Percentiles rank a stretch among this genome's conserved stretches.
Conservation (phyloP, 2,113 vertebrate species). For the Morone saxatilis region DNA sequence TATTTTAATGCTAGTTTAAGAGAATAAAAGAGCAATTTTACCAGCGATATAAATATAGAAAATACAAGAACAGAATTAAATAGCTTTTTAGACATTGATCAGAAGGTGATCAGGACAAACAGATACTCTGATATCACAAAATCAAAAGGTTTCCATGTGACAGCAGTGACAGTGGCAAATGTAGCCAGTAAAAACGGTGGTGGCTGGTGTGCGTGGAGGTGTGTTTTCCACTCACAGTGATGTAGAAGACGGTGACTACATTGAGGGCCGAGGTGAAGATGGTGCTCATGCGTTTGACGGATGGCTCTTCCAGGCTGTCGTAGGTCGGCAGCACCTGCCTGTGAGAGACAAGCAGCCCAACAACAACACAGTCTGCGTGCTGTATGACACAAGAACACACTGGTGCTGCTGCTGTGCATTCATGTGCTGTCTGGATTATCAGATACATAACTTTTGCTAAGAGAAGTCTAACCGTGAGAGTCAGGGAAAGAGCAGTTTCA, state of each 20-base stretch:
- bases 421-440: slow-evolving; percentile 31
- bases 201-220: background rate
- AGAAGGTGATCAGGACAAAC: background rate
- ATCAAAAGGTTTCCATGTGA: background rate
- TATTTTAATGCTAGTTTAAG: background rate
- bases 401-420: slow-evolving; percentile 30
- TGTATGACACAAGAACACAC: slow-evolving; percentile 12
- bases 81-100: background rate
- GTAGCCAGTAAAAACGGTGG: background rate
- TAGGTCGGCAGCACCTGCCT: slow-evolving; percentile 99
- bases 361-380: slow-evolving; percentile 38
- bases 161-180: background rate
- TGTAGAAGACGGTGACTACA: slow-evolving; percentile 97
- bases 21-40: background rate
- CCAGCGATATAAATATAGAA: background rate
- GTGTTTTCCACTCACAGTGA: slow-evolving; percentile 88
- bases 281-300: slow-evolving; percentile 98
- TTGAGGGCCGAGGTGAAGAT: slow-evolving; percentile 96
- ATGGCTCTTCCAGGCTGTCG: slow-evolving; percentile 97
- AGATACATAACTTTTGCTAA: background rate
- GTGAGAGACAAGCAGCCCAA: slow-evolving; percentile 62
- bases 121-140: background rate
- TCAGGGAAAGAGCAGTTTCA: background rate
- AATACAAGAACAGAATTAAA: background rate
- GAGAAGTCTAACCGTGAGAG: background rate